These are phyloP conservation scores for Apodemia mormo DNA, from an alignment of 2,888 invertebrate species.

Conservation along the genomic window DNA sequence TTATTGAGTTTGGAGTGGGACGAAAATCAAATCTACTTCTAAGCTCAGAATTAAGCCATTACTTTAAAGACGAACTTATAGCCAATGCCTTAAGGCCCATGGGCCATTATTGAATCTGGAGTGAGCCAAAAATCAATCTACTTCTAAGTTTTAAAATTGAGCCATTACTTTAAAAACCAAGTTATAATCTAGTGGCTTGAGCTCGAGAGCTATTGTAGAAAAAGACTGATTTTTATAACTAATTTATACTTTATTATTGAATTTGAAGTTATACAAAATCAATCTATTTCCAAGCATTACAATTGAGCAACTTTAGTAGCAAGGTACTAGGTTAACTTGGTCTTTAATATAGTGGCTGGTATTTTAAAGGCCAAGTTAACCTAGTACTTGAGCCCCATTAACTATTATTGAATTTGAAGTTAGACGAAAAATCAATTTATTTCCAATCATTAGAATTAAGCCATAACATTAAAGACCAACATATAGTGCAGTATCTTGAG, in stretches of 20 bases:
- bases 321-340: no score
- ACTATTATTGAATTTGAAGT: no score
- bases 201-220: slow-evolving; percentile 61
- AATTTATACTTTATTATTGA: no score
- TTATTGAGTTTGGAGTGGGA: slow-evolving; percentile 52
- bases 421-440: no score
- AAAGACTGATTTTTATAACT: no score
- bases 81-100: no score
- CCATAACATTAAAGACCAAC: no score
- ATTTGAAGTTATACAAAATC: background rate
- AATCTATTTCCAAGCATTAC: slow-evolving; percentile 11
- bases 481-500: no score
- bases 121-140: background rate
- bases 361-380: no score
- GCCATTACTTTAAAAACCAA: slow-evolving; percentile 30
- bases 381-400: no score
- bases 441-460: no score
- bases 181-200: slow-evolving; percentile 58
- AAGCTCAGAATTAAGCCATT: slow-evolving; percentile 20
- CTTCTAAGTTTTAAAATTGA: slow-evolving; percentile 21
- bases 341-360: no score
- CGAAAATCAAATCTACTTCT: background rate
- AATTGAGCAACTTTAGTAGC: background rate
- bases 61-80: slow-evolving; percentile 43
- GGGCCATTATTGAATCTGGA: slow-evolving; percentile 36